phyloP scores from a whole-genome alignment of 1,140 invertebrate species.

The Pseudobourletiella spinata region DNA sequence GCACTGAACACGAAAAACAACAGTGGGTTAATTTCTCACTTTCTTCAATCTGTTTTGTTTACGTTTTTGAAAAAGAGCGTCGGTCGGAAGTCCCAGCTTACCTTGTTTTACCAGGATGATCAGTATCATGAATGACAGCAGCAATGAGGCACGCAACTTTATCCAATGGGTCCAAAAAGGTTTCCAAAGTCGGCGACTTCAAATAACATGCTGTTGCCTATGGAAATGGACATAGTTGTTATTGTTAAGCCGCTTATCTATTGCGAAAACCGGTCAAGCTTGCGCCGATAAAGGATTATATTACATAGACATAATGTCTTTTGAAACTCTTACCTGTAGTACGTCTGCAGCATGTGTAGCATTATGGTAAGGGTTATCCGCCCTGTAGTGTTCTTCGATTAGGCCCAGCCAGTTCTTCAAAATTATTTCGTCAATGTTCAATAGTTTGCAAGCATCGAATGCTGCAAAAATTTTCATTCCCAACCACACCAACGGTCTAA shows the following conservation, averaged over 20 bases:
- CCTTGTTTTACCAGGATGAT: constrained; percentile 65
- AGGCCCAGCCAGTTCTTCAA: constrained; percentile 79
- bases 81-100: no score
- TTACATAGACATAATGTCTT: neutral
- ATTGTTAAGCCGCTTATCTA: neutral
- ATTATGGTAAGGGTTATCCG: constrained; percentile 86
- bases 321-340: constrained; percentile 48
- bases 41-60: no score
- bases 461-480: constrained; percentile 70
- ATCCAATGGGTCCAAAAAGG: constrained; percentile 68
- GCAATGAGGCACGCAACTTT: constrained; percentile 74
- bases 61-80: no score
- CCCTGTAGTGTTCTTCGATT: constrained; percentile 86
- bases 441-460: constrained; percentile 64
- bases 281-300: neutral
- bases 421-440: constrained; percentile 71
- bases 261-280: neutral
- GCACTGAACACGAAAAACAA: constrained; percentile 37
- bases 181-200: constrained; percentile 62
- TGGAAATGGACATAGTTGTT: neutral
- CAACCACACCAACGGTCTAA: constrained; percentile 64
- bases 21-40: no score
- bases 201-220: constrained; percentile 71
- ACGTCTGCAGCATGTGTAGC: constrained; percentile 91
- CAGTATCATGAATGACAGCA: constrained; percentile 74